Conservation (phyloP, 2,113 vertebrate genomes). For the Holacanthus passer region DNA sequence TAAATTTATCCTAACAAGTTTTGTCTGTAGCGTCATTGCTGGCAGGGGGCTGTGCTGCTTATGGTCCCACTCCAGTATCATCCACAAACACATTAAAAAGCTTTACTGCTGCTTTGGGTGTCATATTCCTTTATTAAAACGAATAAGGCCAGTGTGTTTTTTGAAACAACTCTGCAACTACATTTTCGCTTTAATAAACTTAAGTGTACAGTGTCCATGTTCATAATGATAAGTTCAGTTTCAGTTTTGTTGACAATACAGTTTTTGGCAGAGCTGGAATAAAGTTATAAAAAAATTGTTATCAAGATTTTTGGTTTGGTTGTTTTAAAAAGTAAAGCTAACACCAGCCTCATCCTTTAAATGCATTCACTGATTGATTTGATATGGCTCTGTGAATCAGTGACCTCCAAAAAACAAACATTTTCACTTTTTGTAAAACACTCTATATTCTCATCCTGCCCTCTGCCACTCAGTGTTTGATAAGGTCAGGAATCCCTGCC, state of each 20-base stretch:
- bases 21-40: not conserved
- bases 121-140: conserved; percentile 18
- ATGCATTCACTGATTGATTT: not conserved
- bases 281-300: too few relatives aligned
- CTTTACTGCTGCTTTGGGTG: not conserved
- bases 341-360: too few relatives aligned
- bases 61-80: not conserved
- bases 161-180: not conserved
- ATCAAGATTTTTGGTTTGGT: too few relatives aligned
- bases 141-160: not conserved
- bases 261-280: too few relatives aligned
- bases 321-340: too few relatives aligned
- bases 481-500: conserved; percentile 78
- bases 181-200: not conserved
- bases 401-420: too few relatives aligned
- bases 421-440: not conserved
- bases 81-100: not conserved
- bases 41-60: not conserved
- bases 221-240: not conserved
- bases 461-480: conserved; percentile 52
- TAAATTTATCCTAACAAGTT: not conserved
- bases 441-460: conserved; percentile 70
- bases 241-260: too few relatives aligned
- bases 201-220: not conserved
- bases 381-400: not conserved